phyloP scores from a whole-genome alignment of 2,888 invertebrate species.

The Plagiodera versicolora region DNA sequence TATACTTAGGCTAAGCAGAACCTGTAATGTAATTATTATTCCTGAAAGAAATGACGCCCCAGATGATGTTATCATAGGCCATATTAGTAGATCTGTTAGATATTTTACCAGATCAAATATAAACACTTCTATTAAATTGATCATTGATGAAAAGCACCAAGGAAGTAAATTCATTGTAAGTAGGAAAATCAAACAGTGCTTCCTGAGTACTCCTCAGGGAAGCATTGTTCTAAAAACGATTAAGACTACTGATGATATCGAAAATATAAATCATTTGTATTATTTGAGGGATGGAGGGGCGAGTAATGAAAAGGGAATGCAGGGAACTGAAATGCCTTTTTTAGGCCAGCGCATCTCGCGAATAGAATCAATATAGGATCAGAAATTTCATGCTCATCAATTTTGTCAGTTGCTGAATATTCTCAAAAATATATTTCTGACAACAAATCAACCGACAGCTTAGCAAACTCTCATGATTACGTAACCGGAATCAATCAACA shows the following conservation, averaged over 20 bases:
- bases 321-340: background rate
- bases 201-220: background rate
- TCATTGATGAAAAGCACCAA: constrained; percentile 3
- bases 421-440: background rate
- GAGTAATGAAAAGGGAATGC: background rate
- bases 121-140: constrained; percentile 4
- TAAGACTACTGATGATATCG: background rate
- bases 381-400: background rate
- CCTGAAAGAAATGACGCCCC: background rate
- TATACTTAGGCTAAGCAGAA: background rate
- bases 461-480: background rate
- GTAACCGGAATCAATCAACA: background rate
- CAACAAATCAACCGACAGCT: background rate
- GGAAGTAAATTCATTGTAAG: background rate
- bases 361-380: background rate
- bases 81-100: background rate
- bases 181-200: background rate
- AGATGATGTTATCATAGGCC: too few relatives aligned
- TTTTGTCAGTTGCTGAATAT: constrained; percentile 2
- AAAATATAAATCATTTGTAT: too few relatives aligned
- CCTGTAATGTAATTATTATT: constrained; percentile 4
- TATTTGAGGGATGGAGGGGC: background rate
- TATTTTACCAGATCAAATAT: constrained; percentile 1
- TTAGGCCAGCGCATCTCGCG: background rate
- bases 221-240: background rate